Conservation (phyloP, 1,140 invertebrate genomes). For the Trichonephila clavipes region DNA sequence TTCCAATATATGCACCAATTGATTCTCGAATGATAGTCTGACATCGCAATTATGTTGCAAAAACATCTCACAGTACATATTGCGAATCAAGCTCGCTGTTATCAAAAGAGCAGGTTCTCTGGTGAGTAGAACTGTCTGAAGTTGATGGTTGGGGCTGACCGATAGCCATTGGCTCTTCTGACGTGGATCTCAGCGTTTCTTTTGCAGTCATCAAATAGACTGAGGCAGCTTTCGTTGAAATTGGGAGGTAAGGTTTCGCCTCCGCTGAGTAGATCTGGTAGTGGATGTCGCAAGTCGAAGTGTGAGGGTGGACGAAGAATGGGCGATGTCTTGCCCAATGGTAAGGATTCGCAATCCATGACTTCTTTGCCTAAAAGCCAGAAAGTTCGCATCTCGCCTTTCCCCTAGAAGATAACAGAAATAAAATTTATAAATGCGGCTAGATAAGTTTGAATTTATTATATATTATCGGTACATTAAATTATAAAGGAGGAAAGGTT, state of each 20-base stretch:
- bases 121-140: conserved; percentile 60
- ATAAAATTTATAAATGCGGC: not conserved
- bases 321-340: not conserved
- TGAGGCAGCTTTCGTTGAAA: conserved; percentile 50
- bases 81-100: not conserved
- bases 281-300: not conserved
- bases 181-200: not conserved
- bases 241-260: not conserved
- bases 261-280: conserved; percentile 54
- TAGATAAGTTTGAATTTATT: not conserved
- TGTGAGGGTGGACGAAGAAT: not conserved
- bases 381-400: conserved; percentile 93
- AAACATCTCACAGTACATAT: not conserved
- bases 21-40: not conserved
- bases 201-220: conserved; percentile 55
- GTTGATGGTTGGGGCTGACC: conserved; percentile 58
- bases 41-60: not conserved
- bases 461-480: not conserved
- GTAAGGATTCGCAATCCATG: conserved; percentile 10
- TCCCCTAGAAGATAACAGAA: conserved; percentile 84
- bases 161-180: conserved; percentile 25
- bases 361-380: conserved; percentile 86
- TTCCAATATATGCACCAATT: conserved; percentile 2
- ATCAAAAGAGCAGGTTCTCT: conserved; percentile 16
- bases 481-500: not conserved